These are phyloP conservation scores for Helogale parvula DNA, from an alignment of 2,113 vertebrate genomes.

Conservation along the genomic window DNA sequence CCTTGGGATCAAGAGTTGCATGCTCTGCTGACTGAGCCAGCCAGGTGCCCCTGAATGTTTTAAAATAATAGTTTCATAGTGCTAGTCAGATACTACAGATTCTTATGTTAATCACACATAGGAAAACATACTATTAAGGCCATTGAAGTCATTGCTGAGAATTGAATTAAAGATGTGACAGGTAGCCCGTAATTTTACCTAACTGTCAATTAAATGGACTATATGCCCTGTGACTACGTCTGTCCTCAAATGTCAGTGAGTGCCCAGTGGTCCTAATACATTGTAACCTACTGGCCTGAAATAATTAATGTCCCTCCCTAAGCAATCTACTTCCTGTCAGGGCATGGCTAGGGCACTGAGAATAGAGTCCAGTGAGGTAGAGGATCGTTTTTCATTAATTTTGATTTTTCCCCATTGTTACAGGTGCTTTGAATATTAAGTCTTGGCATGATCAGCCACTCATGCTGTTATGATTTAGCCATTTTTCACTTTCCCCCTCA, in stretches of 20 bases:
- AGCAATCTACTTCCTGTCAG: slow-evolving; percentile 37
- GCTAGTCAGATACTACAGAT: background rate
- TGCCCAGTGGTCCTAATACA: slow-evolving; percentile 30
- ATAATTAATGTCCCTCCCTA: slow-evolving; percentile 30
- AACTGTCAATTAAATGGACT: slow-evolving; percentile 51
- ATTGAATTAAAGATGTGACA: slow-evolving; percentile 53
- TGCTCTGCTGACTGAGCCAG: background rate
- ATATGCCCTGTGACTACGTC: background rate
- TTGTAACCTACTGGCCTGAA: slow-evolving; percentile 31
- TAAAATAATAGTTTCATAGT: background rate
- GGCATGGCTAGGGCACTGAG: background rate
- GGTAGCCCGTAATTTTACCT: slow-evolving; percentile 40
- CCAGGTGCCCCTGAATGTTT: background rate
- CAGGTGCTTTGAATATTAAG: slow-evolving; percentile 45
- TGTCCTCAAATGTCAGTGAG: slow-evolving; percentile 47
- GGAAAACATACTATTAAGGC: background rate
- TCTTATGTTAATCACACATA: background rate
- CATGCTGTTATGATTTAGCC: background rate
- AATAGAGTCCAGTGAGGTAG: background rate
- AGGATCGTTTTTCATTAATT: slow-evolving; percentile 59
- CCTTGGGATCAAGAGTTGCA: background rate
- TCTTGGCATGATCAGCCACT: background rate
- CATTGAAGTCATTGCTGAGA: background rate
- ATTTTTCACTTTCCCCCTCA: slow-evolving; percentile 32
- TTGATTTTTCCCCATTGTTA: slow-evolving; percentile 41